Percentiles rank a stretch among this genome's conserved stretches.
These are phyloP conservation scores for Pontoporia blainvillei DNA, from an alignment of 2,113 vertebrate genomes.

Conservation along the genomic window DNA sequence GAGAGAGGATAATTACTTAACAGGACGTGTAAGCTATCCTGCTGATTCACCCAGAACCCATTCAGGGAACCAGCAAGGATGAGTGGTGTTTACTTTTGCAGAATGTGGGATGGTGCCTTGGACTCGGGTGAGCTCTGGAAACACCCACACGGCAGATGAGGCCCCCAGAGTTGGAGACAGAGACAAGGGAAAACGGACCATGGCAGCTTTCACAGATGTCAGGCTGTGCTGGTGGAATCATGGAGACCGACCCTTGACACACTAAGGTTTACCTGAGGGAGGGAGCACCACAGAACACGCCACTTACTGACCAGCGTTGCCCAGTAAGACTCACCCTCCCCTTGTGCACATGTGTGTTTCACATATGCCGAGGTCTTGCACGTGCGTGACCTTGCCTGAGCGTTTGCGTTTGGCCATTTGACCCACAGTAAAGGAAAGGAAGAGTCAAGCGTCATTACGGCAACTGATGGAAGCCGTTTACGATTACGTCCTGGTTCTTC, in stretches of 20 bases:
- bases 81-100: background rate
- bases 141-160: rapidly evolving
- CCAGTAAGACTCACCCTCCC: rapidly evolving
- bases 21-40: background rate
- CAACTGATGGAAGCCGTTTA: rapidly evolving
- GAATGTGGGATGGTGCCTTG: rapidly evolving
- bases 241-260: background rate
- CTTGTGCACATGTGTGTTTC: rapidly evolving
- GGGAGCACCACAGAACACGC: background rate
- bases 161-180: background rate
- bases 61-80: background rate
- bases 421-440: background rate
- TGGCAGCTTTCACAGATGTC: rapidly evolving
- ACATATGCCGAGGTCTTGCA: rapidly evolving
- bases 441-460: rapidly evolving
- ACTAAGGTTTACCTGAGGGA: background rate
- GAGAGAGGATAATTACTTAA: background rate
- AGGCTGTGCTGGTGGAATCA: background rate
- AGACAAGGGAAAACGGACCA: background rate
- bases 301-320: rapidly evolving
- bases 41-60: background rate
- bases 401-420: background rate
- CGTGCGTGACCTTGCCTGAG: rapidly evolving
- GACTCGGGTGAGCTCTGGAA: rapidly evolving
- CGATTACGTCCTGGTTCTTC: background rate